Percentiles rank a stretch among this genome's conserved stretches.
phyloP scores from a whole-genome alignment of 1,140 invertebrate species.

The Bombus balteatus region DNA sequence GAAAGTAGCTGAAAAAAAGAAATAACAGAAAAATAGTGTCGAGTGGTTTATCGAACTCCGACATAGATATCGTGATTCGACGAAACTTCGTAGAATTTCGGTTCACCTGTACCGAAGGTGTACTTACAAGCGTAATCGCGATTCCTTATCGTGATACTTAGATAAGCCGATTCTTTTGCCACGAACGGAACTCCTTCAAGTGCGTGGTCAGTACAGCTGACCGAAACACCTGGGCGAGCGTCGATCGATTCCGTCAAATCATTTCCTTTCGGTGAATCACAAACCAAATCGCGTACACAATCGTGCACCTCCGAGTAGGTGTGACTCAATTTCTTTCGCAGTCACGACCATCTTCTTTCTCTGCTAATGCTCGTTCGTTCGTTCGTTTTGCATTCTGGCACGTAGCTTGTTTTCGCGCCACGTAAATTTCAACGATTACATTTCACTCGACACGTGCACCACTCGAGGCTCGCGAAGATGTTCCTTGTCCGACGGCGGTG shows the following conservation, averaged over 20 bases:
- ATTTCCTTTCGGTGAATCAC: conserved; percentile 56
- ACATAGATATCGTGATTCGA: not conserved
- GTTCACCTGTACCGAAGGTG: conserved; percentile 46
- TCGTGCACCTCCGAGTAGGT: not conserved
- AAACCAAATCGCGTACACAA: not conserved
- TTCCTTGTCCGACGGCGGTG: not conserved
- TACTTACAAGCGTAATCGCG: not conserved
- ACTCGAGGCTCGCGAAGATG: not conserved
- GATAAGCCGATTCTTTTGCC: conserved; percentile 29
- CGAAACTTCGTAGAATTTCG: conserved; percentile 30
- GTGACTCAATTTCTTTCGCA: not conserved
- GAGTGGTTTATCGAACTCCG: conserved; percentile 10
- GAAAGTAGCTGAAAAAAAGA: too few species aligned
- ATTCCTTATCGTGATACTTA: conserved; percentile 35
- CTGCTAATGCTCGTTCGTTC: not conserved
- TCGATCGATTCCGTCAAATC: conserved; percentile 29
- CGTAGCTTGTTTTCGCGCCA: conserved; percentile 35
- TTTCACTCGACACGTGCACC: conserved; percentile 32
- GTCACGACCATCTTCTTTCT: not conserved
- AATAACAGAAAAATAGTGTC: conserved; percentile 7
- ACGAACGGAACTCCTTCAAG: conserved; percentile 41
- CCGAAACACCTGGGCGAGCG: conserved; percentile 45
- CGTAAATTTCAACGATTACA: conserved; percentile 47
- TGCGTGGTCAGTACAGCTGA: conserved; percentile 52
- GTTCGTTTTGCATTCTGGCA: conserved; percentile 37